Evolutionary conservation across 2,888 invertebrate genomes (phyloP).

Genomic region (Dascillus cervinus): DNA sequence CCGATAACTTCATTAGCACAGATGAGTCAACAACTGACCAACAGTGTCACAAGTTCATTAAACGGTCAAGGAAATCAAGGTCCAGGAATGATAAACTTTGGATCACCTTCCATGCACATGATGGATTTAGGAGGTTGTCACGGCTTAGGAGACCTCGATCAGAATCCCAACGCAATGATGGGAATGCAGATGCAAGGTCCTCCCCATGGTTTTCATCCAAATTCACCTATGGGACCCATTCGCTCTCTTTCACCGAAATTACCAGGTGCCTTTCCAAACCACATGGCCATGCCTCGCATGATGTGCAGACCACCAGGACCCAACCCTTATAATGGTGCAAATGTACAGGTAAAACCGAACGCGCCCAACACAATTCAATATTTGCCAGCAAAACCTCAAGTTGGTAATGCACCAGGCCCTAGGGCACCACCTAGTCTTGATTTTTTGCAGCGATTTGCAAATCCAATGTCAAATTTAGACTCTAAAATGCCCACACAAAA

Average conservation of each 20-base stretch:
- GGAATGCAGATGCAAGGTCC: slow-evolving; percentile 41
- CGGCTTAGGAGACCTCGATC: slow-evolving; percentile 37
- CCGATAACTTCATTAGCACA: slow-evolving; percentile 90
- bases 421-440: slow-evolving; percentile 82
- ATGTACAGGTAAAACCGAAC: slow-evolving; percentile 90
- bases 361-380: slow-evolving; percentile 98
- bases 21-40: slow-evolving; percentile 89
- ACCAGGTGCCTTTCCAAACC: slow-evolving; percentile 48
- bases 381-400: slow-evolving; percentile 89
- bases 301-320: slow-evolving; percentile 57
- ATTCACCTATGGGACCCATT: slow-evolving; percentile 34
- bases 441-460: slow-evolving; percentile 81
- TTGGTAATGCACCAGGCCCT: slow-evolving; percentile 59
- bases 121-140: slow-evolving; percentile 41
- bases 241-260: slow-evolving; percentile 60
- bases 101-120: slow-evolving; percentile 45
- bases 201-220: slow-evolving; percentile 39
- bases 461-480: slow-evolving; percentile 67
- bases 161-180: slow-evolving; percentile 34
- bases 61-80: slow-evolving; percentile 47
- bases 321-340: slow-evolving; percentile 64
- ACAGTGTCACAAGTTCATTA: slow-evolving; percentile 57
- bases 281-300: slow-evolving; percentile 48
- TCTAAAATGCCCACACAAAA: slow-evolving; percentile 61
- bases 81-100: slow-evolving; percentile 50